Evolutionary conservation across 2,888 invertebrate genomes (phyloP).

Genomic region (Erannis defoliaria): DNA sequence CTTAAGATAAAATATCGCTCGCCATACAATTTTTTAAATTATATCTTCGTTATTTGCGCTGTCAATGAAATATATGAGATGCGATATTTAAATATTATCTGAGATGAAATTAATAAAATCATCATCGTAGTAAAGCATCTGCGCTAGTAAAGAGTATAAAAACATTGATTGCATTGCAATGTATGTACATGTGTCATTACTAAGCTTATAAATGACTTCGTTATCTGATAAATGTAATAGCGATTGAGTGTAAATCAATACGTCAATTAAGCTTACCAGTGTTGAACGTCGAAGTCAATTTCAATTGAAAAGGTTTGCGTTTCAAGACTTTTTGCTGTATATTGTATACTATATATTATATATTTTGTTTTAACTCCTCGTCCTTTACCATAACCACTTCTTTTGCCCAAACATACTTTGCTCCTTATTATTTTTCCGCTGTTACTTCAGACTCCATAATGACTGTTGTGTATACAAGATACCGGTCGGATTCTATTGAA

Average conservation of each 20-base stretch:
- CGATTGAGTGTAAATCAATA: conserved; percentile 27
- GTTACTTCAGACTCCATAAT: conserved; percentile 42
- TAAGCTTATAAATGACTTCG: conserved; percentile 9
- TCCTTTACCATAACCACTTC: too few relatives aligned
- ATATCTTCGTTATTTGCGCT: too few relatives aligned
- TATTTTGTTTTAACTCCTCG: too few relatives aligned
- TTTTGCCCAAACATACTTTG: not conserved
- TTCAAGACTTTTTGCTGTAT: too few relatives aligned
- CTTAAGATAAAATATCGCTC: too few relatives aligned
- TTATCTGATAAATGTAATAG: conserved; percentile 17
- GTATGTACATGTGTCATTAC: not conserved
- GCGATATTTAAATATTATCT: too few relatives aligned
- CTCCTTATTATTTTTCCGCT: conserved; percentile 26
- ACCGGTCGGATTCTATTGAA: conserved; percentile 35
- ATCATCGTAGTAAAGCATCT: too few relatives aligned
- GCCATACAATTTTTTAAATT: too few relatives aligned
- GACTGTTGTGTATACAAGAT: conserved; percentile 47
- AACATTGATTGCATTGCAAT: not conserved
- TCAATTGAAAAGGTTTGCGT: not conserved
- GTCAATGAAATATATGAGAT: too few relatives aligned
- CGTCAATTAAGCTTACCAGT: conserved; percentile 23
- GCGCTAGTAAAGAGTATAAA: too few relatives aligned
- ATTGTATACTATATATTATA: too few relatives aligned
- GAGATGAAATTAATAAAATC: too few relatives aligned
- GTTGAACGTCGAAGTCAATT: conserved; percentile 1